phyloP scores from a whole-genome alignment of 2,113 vertebrate species.

The Podiceps cristatus region DNA sequence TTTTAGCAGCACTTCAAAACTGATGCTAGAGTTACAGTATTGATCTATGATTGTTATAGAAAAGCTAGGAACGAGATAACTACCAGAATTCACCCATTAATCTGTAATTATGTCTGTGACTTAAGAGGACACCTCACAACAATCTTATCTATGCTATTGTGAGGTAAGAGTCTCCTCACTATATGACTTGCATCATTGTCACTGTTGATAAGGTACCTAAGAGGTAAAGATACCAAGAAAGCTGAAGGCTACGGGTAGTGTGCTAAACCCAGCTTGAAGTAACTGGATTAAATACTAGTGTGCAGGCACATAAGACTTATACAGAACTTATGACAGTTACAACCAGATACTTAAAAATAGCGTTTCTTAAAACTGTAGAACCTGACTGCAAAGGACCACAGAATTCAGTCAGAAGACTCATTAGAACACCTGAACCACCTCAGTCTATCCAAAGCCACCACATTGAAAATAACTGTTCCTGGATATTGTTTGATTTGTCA shows the following conservation, averaged over 20 bases:
- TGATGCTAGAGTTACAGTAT: neutral
- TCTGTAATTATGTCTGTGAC: neutral
- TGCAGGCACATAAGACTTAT: neutral
- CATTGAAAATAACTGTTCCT: neutral
- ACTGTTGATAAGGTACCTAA: neutral
- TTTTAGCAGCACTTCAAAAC: neutral
- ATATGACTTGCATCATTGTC: neutral
- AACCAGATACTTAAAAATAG: neutral
- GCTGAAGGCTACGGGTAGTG: neutral
- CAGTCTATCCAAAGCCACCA: neutral
- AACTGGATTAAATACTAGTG: neutral
- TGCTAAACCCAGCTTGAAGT: neutral
- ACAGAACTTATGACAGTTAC: neutral
- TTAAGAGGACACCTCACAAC: neutral
- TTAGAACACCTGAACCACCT: neutral
- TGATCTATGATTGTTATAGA: neutral
- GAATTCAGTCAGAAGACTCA: neutral
- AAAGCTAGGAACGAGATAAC: neutral
- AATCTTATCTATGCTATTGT: neutral
- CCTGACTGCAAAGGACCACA: neutral
- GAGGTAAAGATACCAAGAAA: neutral
- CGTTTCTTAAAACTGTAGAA: neutral
- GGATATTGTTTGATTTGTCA: neutral
- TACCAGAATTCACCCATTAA: neutral
- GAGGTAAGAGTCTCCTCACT: neutral